phyloP scores from a whole-genome alignment of 2,113 vertebrate species.

The Nerophis ophidion region DNA sequence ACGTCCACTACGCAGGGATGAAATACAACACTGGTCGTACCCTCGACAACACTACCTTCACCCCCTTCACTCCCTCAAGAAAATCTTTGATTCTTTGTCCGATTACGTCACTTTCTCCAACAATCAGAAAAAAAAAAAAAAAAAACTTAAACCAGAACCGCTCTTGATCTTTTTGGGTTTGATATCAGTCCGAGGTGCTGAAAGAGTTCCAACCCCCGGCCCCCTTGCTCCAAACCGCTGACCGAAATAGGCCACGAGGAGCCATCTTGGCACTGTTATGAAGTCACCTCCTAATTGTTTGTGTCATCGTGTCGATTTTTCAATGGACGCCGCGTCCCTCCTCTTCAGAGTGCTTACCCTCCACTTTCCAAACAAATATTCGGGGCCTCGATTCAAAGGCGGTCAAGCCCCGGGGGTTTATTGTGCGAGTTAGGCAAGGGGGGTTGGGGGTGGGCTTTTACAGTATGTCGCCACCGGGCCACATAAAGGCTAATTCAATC shows the following conservation, averaged over 20 bases:
- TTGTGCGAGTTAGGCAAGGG: neutral
- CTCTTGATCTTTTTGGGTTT: constrained; percentile 24
- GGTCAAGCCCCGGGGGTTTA: constrained; percentile 14
- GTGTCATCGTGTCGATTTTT: constrained; percentile 63
- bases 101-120: constrained; percentile 5
- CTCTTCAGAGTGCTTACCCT: constrained; percentile 61
- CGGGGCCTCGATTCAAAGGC: constrained; percentile 27
- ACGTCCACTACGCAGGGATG: constrained; percentile 81
- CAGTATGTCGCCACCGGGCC: constrained; percentile 22
- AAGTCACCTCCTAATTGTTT: constrained; percentile 61
- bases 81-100: constrained; percentile 16
- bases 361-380: constrained; percentile 63
- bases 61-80: neutral
- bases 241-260: constrained; percentile 42
- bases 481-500: constrained; percentile 34
- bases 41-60: constrained; percentile 14
- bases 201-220: constrained; percentile 45
- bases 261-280: constrained; percentile 66
- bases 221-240: neutral
- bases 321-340: constrained; percentile 52
- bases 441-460: neutral
- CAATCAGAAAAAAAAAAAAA: neutral
- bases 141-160: constrained; percentile 25
- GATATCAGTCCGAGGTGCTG: constrained; percentile 46
- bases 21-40: constrained; percentile 66